Evolutionary conservation across 2,888 invertebrate species (phyloP).

Genomic region (Villa cingulata): DNA sequence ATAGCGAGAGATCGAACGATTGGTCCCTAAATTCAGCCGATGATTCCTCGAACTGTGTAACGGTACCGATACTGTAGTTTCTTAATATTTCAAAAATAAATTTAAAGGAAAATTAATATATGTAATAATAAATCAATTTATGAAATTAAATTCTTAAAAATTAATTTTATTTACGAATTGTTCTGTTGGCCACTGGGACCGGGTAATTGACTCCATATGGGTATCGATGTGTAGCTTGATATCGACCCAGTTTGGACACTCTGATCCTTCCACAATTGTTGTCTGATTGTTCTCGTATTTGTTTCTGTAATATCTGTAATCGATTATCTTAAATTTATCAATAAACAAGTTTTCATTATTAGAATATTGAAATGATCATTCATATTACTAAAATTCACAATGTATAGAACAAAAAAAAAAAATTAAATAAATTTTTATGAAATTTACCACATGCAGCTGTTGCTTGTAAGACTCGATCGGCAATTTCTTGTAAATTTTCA

Average conservation of each 20-base stretch:
- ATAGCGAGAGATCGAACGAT: slow-evolving; percentile 34
- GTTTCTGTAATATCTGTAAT: slow-evolving; percentile 34
- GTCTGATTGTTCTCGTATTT: slow-evolving; percentile 16
- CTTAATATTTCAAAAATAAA: background rate
- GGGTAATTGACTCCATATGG: slow-evolving; percentile 30
- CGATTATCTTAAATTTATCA: slow-evolving; percentile 27
- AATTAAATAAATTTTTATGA: background rate
- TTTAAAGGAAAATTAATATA: slow-evolving; percentile 2
- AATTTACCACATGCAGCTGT: slow-evolving; percentile 31
- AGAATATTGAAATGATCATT: slow-evolving; percentile 4
- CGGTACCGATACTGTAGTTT: slow-evolving; percentile 17
- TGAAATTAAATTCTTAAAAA: background rate
- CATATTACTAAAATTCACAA: no score
- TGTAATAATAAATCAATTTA: background rate
- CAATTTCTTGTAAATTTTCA: slow-evolving; percentile 18
- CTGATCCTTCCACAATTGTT: slow-evolving; percentile 11
- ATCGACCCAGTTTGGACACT: slow-evolving; percentile 23
- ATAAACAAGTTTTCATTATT: slow-evolving; percentile 8
- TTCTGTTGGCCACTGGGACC: slow-evolving; percentile 19
- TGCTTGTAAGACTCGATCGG: slow-evolving; percentile 24
- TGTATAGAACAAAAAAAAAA: background rate
- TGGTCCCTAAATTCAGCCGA: slow-evolving; percentile 31
- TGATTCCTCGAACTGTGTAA: slow-evolving; percentile 30
- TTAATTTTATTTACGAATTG: slow-evolving; percentile 8
- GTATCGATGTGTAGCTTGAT: slow-evolving; percentile 27